Conservation (phyloP, 2,888 invertebrate species). For the Timema cristinae region DNA sequence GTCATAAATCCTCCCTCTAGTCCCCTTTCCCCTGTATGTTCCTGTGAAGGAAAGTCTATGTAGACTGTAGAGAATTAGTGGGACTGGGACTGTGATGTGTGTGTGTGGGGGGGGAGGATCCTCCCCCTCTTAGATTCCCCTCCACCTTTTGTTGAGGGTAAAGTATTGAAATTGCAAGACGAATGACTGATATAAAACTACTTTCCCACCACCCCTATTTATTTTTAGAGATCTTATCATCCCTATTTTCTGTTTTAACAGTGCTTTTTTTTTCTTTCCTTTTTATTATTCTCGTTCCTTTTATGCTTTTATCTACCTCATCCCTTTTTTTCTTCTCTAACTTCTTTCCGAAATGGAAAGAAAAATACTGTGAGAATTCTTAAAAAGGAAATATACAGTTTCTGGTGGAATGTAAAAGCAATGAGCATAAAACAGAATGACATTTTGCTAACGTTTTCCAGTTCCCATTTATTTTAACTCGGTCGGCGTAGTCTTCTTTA, state of each 20-base stretch:
- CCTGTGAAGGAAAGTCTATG: too few species aligned
- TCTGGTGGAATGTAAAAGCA: slow-evolving; percentile 24
- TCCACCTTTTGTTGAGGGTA: slow-evolving; percentile 18
- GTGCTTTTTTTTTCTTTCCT: neutral
- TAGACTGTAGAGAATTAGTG: too few species aligned
- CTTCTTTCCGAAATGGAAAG: slow-evolving; percentile 7
- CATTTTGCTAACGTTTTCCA: slow-evolving; percentile 24
- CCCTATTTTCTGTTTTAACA: slow-evolving; percentile 25
- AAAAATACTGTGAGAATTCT: slow-evolving; percentile 16
- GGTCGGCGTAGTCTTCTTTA: neutral
- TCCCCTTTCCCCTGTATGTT: neutral
- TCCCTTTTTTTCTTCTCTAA: neutral
- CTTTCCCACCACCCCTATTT: slow-evolving; percentile 20
- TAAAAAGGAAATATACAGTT: slow-evolving; percentile 21
- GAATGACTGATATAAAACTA: slow-evolving; percentile 25
- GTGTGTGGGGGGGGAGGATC: neutral
- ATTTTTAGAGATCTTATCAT: slow-evolving; percentile 3
- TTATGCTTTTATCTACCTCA: too few species aligned
- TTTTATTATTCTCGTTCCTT: neutral
- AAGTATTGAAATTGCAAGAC: slow-evolving; percentile 31
- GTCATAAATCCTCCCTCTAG: slow-evolving; percentile 23
- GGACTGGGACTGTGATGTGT: too few species aligned
- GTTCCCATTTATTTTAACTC: slow-evolving; percentile 18
- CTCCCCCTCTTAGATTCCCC: neutral
- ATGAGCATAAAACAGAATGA: slow-evolving; percentile 30